Base-by-base conservation (phyloP, 2,113 vertebrate species). In the Charadrius vociferus region DNA sequence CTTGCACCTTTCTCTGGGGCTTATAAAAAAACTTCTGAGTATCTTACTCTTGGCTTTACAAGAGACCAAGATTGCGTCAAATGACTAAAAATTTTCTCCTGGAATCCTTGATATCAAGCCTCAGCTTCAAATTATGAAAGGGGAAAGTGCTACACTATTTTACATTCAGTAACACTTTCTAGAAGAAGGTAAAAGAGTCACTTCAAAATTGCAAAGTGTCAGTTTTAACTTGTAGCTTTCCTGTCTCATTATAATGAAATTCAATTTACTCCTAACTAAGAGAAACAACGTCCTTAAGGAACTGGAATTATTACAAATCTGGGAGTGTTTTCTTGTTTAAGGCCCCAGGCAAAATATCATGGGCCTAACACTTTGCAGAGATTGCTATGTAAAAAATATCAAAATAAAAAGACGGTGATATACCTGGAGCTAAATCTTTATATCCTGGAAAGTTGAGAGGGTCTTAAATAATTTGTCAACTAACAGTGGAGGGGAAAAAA, bases 141-240 rank as follows among this genome's bases (percentile, higher is more conserved):
- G 34, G 13, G 41, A 93, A 73, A 37, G 20, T 20, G 45, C 49
- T 70, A 56, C 2, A 14, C 1, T 47, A 9, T 15, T 94, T 81
- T 80, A 49, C 23, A 62, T 14, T 70, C 37, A 49, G n/a, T 61
- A 88, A 81, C n/a, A 20, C 15, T 73, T 93, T 87, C 1, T 7
- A 79, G 59, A 92, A 91, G 37, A 67, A 78, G 67, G 41, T 43
- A 74, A 47, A 94, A 88, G 23, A 52, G 56, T 55, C 43, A 83
- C 19, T 86, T 91, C 12, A 79, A 81, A 93, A 87, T 36, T 73
- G 65, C 26, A 29, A 87, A 96, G 58, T 83, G 47, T 13, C 66
- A 81, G 8, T 90, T 94, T 93, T 75, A 84, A 88, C n/a, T 84
- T 86, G 68, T 36, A 84, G 39, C n/a, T 75, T 93, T 86, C 66